A percentile compares a stretch with the other conserved stretches of the same genome.
Evolutionary conservation across 2,888 invertebrate genomes (phyloP).

Genomic region (Dugesia japonica): DNA sequence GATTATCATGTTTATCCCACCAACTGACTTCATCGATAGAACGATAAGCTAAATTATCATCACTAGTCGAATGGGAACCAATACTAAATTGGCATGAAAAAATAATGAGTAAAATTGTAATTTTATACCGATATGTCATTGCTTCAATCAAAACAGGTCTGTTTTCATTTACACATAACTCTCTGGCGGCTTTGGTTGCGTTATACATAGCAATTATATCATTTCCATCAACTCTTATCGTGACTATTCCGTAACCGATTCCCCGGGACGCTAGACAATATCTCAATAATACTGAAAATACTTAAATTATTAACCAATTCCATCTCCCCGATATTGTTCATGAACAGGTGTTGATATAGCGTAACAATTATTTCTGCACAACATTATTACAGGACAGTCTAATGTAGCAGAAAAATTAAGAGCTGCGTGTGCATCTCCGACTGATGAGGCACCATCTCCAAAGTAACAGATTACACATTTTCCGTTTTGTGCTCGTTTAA

Average conservation of each 20-base stretch:
- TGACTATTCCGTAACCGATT: slow-evolving; percentile 71
- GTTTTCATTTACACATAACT: slow-evolving; percentile 58
- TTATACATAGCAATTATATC: slow-evolving; percentile 84
- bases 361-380: slow-evolving; percentile 93
- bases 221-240: slow-evolving; percentile 83
- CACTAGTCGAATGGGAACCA: slow-evolving; percentile 94
- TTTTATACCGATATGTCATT: slow-evolving; percentile 82
- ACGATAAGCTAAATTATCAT: slow-evolving; percentile 86
- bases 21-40: slow-evolving; percentile 48
- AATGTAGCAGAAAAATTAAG: slow-evolving; percentile 94
- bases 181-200: slow-evolving; percentile 63
- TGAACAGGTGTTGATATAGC: slow-evolving; percentile 84
- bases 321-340: slow-evolving; percentile 90
- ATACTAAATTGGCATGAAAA: slow-evolving; percentile 53
- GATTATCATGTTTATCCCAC: slow-evolving; percentile 70
- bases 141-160: slow-evolving; percentile 87
- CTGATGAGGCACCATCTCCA: slow-evolving; percentile 75
- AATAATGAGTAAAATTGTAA: neutral
- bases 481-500: slow-evolving; percentile 61
- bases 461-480: slow-evolving; percentile 51
- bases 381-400: slow-evolving; percentile 76
- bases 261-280: slow-evolving; percentile 58
- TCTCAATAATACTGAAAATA: neutral
- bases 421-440: slow-evolving; percentile 92
- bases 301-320: slow-evolving; percentile 55